Evolutionary conservation across 2,888 invertebrate genomes (phyloP), one percentile per base, ranked within the genome.

Genomic region (Cloeon dipterum): DNA sequence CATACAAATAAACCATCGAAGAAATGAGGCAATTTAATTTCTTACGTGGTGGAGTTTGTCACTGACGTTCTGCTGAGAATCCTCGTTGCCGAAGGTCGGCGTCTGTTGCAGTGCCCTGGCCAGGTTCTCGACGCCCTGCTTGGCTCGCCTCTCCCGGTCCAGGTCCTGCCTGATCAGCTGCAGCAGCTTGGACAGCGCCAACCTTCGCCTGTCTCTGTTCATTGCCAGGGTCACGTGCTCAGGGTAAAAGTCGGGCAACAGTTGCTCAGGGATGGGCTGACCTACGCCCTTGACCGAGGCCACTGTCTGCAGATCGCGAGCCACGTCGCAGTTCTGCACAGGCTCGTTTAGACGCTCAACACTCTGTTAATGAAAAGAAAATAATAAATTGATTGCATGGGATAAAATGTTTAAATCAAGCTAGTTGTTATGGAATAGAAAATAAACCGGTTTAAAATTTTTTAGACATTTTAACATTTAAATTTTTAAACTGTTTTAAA

Each of bases 161-260:
- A 86, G 68, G 52, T 89, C 89, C 47, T 81, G 78, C 46, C 82
- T 74, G 39, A 89, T 75, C 50, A 86, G 59, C 48, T 86, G 79
- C 23, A 89, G 58, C 36, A 89, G 70, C 54, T 86, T 81, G 38
- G 85, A 66, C 40, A 93, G 58, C 3, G 72, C 74, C 60, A 81
- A 77, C 59, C 81, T 83, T 48, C 91, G 67, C 42, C 91, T 62
- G 50, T 88, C 89, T 37, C 74, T 65, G 55, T 91, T 89, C 89
- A 93, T 91, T 20, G 82, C 81, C 47, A 89, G 66, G 2, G 83
- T 83, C 44, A 82, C 75, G 58, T 93, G 91, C 54, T 93, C 91
- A 48, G 91, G 88, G 58, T 89, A 91, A 61, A 88, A 89, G 58
- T 91, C 89, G 0, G 91, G 85, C 42, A 93, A 59, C 37, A 88